Evolutionary conservation across 1,140 invertebrate genomes (phyloP).

Genomic region (Drosophila pseudoananassae): DNA sequence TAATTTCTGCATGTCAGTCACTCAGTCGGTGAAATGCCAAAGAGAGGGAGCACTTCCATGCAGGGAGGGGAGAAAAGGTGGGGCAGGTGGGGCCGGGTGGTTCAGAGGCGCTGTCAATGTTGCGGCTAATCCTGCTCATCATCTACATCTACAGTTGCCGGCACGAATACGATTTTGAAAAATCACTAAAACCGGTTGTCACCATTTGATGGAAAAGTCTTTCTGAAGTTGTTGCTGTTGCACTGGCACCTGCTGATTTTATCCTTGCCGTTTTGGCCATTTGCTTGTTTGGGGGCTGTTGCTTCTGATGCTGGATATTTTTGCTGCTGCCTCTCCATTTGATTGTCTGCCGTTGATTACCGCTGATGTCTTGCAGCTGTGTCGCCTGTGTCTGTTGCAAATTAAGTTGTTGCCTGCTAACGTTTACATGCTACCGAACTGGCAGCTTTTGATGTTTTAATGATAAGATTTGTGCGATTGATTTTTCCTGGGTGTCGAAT

Average conservation of each 20-base stretch:
- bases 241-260: constrained; percentile 74
- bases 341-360: constrained; percentile 80
- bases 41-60: constrained; percentile 11
- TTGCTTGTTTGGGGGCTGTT: constrained; percentile 53
- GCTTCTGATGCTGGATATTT: constrained; percentile 53
- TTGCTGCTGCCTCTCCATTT: constrained; percentile 66
- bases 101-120: constrained; percentile 66
- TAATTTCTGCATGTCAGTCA: constrained; percentile 78
- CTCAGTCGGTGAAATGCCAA: constrained; percentile 44
- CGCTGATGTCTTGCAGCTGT: constrained; percentile 77
- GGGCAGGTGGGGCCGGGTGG: constrained; percentile 16
- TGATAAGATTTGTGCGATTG: constrained; percentile 80
- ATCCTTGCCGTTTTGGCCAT: constrained; percentile 63
- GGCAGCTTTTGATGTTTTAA: constrained; percentile 79
- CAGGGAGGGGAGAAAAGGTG: constrained; percentile 6
- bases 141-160: constrained; percentile 65
- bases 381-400: constrained; percentile 51
- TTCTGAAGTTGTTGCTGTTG: constrained; percentile 2
- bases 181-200: constrained; percentile 72
- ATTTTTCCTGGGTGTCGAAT: constrained; percentile 76
- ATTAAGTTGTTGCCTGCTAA: constrained; percentile 71
- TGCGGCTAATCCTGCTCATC: constrained; percentile 75
- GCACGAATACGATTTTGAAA: constrained; percentile 65
- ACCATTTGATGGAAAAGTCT: constrained; percentile 69
- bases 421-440: constrained; percentile 69